phyloP scores from a whole-genome alignment of 2,797 vertebrate genomes.

The Ctenochaetus hawaiiensis region DNA sequence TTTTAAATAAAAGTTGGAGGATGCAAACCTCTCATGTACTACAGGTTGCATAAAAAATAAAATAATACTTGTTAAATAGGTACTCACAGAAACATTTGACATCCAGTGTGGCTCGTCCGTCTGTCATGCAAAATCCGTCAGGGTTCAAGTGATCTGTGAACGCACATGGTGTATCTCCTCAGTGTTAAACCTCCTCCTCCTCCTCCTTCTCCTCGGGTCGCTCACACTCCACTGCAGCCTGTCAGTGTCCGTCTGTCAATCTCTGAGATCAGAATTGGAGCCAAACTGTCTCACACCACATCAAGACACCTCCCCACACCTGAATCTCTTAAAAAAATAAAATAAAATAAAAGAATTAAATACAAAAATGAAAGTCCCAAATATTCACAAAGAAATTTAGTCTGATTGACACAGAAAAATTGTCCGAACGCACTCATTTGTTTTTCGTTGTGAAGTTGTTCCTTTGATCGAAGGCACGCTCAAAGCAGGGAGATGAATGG shows the following conservation, averaged over 20 bases:
- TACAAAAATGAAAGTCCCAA: neutral
- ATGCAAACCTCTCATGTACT: neutral
- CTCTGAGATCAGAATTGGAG: conserved; percentile 50
- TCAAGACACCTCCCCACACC: conserved; percentile 14
- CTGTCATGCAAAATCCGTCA: conserved; percentile 53
- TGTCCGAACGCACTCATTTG: conserved; percentile 1
- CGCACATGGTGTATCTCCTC: conserved; percentile 68
- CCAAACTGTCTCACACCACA: conserved; percentile 43
- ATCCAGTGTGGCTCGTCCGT: conserved; percentile 34
- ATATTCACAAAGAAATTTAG: conserved; percentile 22
- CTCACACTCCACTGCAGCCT: conserved; percentile 45
- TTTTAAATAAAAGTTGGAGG: neutral
- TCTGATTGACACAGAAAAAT: conserved; percentile 1
- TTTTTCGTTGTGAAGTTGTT: conserved; percentile 48
- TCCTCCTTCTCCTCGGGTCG: conserved; percentile 53
- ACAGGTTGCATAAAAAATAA: neutral
- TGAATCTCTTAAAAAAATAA: conserved; percentile 8
- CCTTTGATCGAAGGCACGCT: conserved; percentile 45
- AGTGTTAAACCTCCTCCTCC: conserved; percentile 46
- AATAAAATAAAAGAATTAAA: neutral
- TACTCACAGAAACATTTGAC: conserved; percentile 67
- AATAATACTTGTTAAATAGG: neutral
- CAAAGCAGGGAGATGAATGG: conserved; percentile 39
- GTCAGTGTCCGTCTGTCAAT: conserved; percentile 61
- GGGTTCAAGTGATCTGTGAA: conserved; percentile 53